Conservation (phyloP, 2,888 invertebrate species). For the Eueremaeus valkanovi region DNA sequence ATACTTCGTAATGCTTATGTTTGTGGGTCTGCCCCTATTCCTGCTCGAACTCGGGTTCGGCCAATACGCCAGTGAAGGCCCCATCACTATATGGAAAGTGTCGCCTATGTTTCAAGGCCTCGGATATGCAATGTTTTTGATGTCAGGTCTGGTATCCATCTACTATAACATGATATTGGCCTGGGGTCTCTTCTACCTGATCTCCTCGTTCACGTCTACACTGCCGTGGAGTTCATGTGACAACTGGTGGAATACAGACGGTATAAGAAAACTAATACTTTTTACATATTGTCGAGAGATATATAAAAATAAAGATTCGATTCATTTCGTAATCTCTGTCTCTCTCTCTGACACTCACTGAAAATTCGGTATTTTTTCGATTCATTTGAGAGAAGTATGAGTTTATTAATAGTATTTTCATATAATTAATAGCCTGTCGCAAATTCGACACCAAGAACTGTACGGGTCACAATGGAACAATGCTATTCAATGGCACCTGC, state of each 20-base stretch:
- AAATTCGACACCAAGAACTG: slow-evolving; percentile 51
- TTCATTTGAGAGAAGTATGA: no score
- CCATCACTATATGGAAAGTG: slow-evolving; percentile 56
- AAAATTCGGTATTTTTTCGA: neutral
- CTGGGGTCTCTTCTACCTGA: slow-evolving; percentile 58
- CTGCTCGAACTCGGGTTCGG: slow-evolving; percentile 56
- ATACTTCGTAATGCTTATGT: slow-evolving; percentile 54
- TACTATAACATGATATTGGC: slow-evolving; percentile 59
- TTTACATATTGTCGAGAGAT: slow-evolving; percentile 1
- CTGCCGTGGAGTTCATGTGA: slow-evolving; percentile 56
- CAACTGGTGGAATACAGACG: slow-evolving; percentile 54
- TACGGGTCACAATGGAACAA: slow-evolving; percentile 51
- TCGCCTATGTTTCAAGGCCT: slow-evolving; percentile 57
- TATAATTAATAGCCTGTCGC: slow-evolving; percentile 11
- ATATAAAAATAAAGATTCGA: no score
- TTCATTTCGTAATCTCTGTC: no score
- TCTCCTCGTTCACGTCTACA: slow-evolving; percentile 53
- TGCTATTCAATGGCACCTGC: slow-evolving; percentile 52
- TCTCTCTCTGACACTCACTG: neutral
- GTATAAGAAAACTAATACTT: slow-evolving; percentile 47
- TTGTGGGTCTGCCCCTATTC: slow-evolving; percentile 56
- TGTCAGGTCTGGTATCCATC: slow-evolving; percentile 56
- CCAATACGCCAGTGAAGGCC: slow-evolving; percentile 56
- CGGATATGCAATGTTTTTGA: slow-evolving; percentile 58
- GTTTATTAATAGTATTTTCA: no score